A percentile compares a stretch with the other conserved stretches of the same genome.
Conservation (phyloP, 1,140 invertebrate species). For the Penaeus indicus region DNA sequence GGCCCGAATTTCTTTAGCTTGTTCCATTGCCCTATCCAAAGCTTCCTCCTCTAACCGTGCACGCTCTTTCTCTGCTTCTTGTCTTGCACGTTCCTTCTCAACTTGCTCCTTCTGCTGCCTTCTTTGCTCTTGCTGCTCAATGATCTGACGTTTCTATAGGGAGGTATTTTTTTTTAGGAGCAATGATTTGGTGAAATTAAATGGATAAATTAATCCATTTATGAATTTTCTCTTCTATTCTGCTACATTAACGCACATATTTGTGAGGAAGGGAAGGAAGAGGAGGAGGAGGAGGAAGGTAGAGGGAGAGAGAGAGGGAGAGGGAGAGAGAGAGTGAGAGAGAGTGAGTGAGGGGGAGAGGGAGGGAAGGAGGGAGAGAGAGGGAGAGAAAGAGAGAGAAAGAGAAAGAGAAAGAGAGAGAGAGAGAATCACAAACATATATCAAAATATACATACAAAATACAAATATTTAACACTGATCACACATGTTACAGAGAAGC, state of each 20-base stretch:
- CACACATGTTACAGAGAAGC: not conserved
- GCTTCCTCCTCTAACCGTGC: conserved; percentile 82
- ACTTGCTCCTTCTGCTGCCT: conserved; percentile 85
- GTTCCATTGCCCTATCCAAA: conserved; percentile 84
- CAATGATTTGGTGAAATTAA: not conserved
- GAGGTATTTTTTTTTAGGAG: not conserved
- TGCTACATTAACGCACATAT: no score
- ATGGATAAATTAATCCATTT: no score
- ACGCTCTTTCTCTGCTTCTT: conserved; percentile 73
- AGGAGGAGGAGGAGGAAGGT: no score
- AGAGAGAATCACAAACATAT: not conserved
- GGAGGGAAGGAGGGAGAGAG: no score
- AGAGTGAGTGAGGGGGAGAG: no score
- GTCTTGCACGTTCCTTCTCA: conserved; percentile 82
- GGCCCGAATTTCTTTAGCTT: conserved; percentile 73
- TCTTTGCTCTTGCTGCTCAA: conserved; percentile 85
- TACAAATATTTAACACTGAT: conserved; percentile 4
- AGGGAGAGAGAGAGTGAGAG: no score
- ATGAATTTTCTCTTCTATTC: no score
- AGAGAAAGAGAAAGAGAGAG: no score
- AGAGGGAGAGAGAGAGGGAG: no score
- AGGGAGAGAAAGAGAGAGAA: no score
- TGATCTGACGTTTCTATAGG: conserved; percentile 80
- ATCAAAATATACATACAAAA: not conserved
- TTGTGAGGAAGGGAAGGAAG: no score